Evolutionary conservation across 2,113 vertebrate genomes (phyloP), one percentile per base, ranked within the genome.

Genomic region (Cheirogaleus medius): DNA sequence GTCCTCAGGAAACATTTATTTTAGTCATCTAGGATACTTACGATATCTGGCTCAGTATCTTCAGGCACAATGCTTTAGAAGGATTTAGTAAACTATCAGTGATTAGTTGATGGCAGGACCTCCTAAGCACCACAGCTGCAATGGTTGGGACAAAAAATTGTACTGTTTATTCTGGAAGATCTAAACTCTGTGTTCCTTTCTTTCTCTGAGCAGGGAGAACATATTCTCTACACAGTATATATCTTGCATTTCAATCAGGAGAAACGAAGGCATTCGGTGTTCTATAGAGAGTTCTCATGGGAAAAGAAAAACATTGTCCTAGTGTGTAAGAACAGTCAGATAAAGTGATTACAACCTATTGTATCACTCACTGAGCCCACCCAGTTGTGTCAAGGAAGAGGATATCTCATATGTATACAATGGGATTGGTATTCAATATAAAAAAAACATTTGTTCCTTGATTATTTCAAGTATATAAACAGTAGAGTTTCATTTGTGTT

Each of bases 221-320:
- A 76, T 74, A 64, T 17, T 21, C 44, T 21, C 14, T 81, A 27
- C 58, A 23, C 18, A 74, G 49, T 37, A 42, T n/a, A 73, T 56
- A 73, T 27, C 11, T 92, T 84, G 34, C 20, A 66, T 87, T 89
- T 81, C 37, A 88, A 13, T 90, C 9, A 69, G 56, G 42, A 83
- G 23, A 2, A 1, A 63, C 37, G 87, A 91, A 29, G 8, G 4
- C 52, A 21, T 60, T 71, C 4, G 8, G 25, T 42, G 12, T 5
- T 81, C 58, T 83, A 49, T 91, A 68, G 4, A 82, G 18, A 37
- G 78, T 96, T 98, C 95, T 89, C 54, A 80, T 94, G 97, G 93
- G 97, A 98, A 95, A 98, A 97, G 94, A 94, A 97, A 97, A 96
- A 63, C 71, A 25, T 91, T 54, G 97, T 96, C 98, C 96, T 90